Percentiles rank a stretch among this genome's conserved stretches.
These are phyloP conservation scores for Formica exsecta DNA, from an alignment of 1,140 invertebrate species.

Conservation along the genomic window DNA sequence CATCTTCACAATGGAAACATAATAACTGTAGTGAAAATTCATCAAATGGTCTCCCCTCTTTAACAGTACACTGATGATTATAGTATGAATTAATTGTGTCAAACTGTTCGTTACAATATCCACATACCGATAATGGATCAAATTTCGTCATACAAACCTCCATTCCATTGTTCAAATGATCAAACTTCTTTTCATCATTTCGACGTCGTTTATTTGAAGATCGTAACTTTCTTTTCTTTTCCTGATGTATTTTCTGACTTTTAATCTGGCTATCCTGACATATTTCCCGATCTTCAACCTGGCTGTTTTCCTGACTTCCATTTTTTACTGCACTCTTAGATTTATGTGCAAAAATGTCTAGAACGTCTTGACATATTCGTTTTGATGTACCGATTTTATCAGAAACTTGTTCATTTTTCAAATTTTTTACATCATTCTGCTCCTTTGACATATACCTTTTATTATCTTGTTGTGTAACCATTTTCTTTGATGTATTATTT, in stretches of 20 bases:
- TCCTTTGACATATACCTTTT: neutral
- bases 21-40: constrained; percentile 65
- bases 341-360: neutral
- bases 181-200: neutral
- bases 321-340: neutral
- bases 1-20: constrained; percentile 70
- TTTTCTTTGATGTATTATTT: neutral
- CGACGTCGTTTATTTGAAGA: neutral
- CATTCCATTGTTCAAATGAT: neutral
- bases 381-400: constrained; percentile 55
- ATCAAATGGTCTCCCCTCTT: constrained; percentile 56
- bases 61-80: constrained; percentile 74
- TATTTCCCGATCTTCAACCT: constrained; percentile 26
- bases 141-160: neutral
- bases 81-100: constrained; percentile 58
- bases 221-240: constrained; percentile 20
- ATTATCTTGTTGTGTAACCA: neutral
- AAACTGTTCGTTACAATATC: constrained; percentile 76
- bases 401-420: neutral
- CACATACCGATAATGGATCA: constrained; percentile 70
- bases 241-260: neutral
- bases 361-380: constrained; percentile 50
- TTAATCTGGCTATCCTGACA: neutral
- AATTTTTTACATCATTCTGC: neutral
- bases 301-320: neutral